phyloP scores from a whole-genome alignment of 1,140 invertebrate species.

The Hyphantria cunea region DNA sequence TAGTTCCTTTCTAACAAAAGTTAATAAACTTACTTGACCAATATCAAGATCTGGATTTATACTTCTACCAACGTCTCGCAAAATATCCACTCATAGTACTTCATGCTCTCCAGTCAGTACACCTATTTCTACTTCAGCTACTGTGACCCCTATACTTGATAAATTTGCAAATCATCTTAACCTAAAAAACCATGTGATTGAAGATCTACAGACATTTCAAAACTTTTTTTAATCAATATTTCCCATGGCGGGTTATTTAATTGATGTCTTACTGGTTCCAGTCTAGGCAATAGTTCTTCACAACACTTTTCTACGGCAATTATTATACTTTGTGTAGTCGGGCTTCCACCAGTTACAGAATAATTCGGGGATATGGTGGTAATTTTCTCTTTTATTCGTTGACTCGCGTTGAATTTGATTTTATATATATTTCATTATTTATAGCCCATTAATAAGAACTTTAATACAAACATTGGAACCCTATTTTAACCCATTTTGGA shows the following conservation, averaged over 20 bases:
- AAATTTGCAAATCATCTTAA: constrained; percentile 76
- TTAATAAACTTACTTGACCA: constrained; percentile 88
- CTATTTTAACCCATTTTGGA: no score
- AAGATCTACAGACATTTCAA: constrained; percentile 83
- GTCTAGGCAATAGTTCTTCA: constrained; percentile 75
- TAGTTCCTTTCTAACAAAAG: no score
- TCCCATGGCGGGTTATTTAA: constrained; percentile 84
- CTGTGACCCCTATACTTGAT: constrained; percentile 83
- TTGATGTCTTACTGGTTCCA: constrained; percentile 83
- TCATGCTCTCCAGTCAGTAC: constrained; percentile 89
- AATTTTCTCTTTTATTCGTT: constrained; percentile 85
- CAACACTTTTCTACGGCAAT: constrained; percentile 81
- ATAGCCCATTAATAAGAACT: no score
- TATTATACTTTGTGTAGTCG: constrained; percentile 51
- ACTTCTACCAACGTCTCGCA: constrained; percentile 89
- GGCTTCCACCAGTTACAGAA: constrained; percentile 83
- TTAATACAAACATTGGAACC: no score
- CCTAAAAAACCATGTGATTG: constrained; percentile 80
- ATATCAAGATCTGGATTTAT: constrained; percentile 90
- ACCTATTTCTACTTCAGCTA: constrained; percentile 89
- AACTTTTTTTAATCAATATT: constrained; percentile 82
- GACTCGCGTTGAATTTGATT: constrained; percentile 86
- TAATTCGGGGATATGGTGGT: constrained; percentile 77
- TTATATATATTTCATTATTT: no score
- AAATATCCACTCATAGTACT: constrained; percentile 87